Evolutionary conservation across 2,797 vertebrate genomes (phyloP), one percentile per base, ranked within the genome.

Genomic region (Phataginus tricuspis): DNA sequence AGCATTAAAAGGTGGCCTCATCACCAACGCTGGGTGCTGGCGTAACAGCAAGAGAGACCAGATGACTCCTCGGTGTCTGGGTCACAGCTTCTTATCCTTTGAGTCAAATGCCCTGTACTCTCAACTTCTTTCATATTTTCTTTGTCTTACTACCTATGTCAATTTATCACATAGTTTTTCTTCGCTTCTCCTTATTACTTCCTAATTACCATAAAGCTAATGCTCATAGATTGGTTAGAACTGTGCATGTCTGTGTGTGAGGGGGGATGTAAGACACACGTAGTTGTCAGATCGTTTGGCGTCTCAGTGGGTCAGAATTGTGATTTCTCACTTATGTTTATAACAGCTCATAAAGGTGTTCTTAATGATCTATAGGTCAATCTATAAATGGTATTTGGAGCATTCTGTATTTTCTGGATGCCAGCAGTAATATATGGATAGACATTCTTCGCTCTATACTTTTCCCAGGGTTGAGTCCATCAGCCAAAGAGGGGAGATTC

Each of bases 311-410:
- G 29, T 95, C 42, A 75, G 61, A 77, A 85, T 4, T 21, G 19
- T 75, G 79, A 85, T 72, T 89, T 68, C 39, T 80, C 59, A 51
- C 49, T 71, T 80, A 64, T 4, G 12, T 53, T 93, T 91, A 90
- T 84, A 87, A 92, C 13, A 71, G 37, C 61, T 74, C 31, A 74
- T 82, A 94, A 85, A 78, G 15, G 87, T 89, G 14, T 37, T 94
- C 75, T 84, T 92, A 93, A 77, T 87, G 42, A 92, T 49, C 88
- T 86, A 91, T 19, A 51, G 74, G 63, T 29, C 1, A 92, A 57
- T 18, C 39, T 31, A 64, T 45, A 45, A 45, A 45, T 18, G 34
- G 15, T 64, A 57, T 7, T 14, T 42, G 82, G 75, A 71, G 45
- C 31, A 92, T 79, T 75, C 39, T 8, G 0, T 59, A 57, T 49